Conservation (phyloP, 2,888 invertebrate species). For the Acleris literana region DNA sequence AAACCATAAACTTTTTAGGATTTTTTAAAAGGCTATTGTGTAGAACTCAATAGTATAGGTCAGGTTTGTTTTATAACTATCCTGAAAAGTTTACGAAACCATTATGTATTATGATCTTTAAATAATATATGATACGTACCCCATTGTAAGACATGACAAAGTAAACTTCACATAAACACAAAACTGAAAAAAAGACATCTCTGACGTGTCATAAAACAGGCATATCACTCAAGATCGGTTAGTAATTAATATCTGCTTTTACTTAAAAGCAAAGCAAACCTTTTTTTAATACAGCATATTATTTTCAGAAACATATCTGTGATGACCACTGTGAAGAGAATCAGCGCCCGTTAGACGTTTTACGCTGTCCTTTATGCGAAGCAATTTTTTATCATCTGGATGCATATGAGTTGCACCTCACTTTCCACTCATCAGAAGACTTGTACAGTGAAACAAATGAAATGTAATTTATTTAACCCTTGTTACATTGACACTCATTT, state of each 20-base stretch:
- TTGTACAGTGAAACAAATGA: conserved; percentile 84
- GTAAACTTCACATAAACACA: too few species aligned
- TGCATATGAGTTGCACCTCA: conserved; percentile 86
- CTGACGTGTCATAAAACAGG: too few species aligned
- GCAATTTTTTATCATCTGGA: conserved; percentile 86
- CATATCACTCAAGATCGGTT: too few species aligned
- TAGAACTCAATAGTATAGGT: too few species aligned
- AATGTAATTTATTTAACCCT: conserved; percentile 43
- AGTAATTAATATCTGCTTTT: neutral
- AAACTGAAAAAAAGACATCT: too few species aligned
- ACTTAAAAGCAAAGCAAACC: neutral
- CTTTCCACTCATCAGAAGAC: conserved; percentile 85
- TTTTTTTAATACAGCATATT: conserved; percentile 41
- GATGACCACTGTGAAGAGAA: conserved; percentile 83
- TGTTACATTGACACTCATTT: neutral
- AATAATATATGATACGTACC: too few species aligned
- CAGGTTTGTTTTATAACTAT: too few species aligned
- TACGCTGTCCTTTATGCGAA: conserved; percentile 86
- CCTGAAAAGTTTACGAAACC: too few species aligned
- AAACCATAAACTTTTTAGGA: too few species aligned
- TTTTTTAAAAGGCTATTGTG: too few species aligned
- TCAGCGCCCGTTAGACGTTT: conserved; percentile 79
- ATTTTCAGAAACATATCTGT: conserved; percentile 79
- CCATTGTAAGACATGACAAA: too few species aligned
- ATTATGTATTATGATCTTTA: too few species aligned